Conservation (phyloP, 1,140 invertebrate species). For the Lysiphlebus fabarum region DNA sequence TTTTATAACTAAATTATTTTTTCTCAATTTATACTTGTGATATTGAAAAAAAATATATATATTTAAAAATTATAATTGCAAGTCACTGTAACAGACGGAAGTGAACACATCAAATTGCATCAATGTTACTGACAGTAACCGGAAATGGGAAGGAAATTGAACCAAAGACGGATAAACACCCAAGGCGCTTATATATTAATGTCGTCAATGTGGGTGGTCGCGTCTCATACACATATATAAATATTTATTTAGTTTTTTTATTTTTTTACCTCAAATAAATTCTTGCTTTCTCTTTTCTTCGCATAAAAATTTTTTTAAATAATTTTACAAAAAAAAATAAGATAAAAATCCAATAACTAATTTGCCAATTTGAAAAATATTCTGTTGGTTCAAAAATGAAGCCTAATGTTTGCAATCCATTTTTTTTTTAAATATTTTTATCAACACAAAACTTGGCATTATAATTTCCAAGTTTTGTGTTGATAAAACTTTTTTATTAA, state of each 20-base stretch:
- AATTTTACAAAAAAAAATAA: not conserved
- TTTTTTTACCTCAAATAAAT: conserved; percentile 1
- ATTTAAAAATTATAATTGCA: too few species aligned
- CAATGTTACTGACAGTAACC: conserved; percentile 15
- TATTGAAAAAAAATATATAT: too few species aligned
- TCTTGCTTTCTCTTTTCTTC: not conserved
- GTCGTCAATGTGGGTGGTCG: conserved; percentile 30
- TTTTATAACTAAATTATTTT: too few species aligned
- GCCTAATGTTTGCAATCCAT: too few species aligned
- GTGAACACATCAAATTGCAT: conserved; percentile 20
- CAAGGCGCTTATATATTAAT: conserved; percentile 40
- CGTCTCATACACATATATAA: not conserved
- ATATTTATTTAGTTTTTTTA: conserved; percentile 4
- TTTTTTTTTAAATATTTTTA: conserved; percentile 25
- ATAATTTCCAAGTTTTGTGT: too few species aligned
- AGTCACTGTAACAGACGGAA: conserved; percentile 9
- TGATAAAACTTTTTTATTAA: too few species aligned
- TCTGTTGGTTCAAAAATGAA: too few species aligned
- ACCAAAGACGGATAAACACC: conserved; percentile 49
- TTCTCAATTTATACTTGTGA: too few species aligned
- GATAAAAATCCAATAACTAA: conserved; percentile 1
- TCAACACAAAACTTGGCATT: conserved; percentile 13
- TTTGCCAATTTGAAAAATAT: not conserved
- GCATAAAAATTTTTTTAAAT: not conserved
- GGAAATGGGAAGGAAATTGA: conserved; percentile 53